Evolutionary conservation across 2,888 invertebrate species (phyloP).

Genomic region (Xylota segnis): DNA sequence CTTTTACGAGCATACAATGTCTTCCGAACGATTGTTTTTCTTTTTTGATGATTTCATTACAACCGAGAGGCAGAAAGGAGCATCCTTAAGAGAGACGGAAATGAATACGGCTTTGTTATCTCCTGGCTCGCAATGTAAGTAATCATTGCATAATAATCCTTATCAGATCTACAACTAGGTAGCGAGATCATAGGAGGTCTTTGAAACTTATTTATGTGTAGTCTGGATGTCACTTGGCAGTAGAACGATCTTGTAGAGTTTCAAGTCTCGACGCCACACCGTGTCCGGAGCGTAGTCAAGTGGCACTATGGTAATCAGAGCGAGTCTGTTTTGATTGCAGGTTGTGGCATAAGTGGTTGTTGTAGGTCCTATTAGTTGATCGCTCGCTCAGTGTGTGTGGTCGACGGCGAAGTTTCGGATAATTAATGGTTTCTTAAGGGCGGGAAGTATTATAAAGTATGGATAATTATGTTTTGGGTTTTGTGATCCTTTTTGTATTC

Average conservation of each 20-base stretch:
- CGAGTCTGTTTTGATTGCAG: constrained; percentile 78
- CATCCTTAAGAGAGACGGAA: constrained; percentile 65
- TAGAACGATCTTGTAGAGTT: constrained; percentile 18
- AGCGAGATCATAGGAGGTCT: constrained; percentile 61
- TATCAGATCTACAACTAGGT: constrained; percentile 67
- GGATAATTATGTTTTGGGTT: constrained; percentile 69
- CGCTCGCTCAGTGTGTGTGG: constrained; percentile 54
- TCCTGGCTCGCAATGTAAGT: constrained; percentile 65
- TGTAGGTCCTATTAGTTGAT: constrained; percentile 71
- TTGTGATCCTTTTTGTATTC: constrained; percentile 45
- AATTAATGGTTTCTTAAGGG: constrained; percentile 74
- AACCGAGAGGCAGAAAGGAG: constrained; percentile 36
- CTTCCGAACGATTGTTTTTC: constrained; percentile 58
- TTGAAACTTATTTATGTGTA: constrained; percentile 13
- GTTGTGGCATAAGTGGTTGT: constrained; percentile 72
- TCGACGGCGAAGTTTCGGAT: constrained; percentile 58
- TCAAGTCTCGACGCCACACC: constrained; percentile 74
- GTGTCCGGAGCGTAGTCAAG: constrained; percentile 75
- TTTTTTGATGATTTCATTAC: constrained; percentile 73
- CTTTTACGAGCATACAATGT: constrained; percentile 71
- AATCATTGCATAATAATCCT: constrained; percentile 72
- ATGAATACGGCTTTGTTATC: constrained; percentile 61
- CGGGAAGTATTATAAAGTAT: constrained; percentile 67
- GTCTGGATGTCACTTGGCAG: constrained; percentile 44
- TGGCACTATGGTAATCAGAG: constrained; percentile 78